Evolutionary conservation across 1,140 invertebrate species (phyloP), one percentile per base, ranked within the genome.

Genomic region (Carcinoscorpius rotundicauda): DNA sequence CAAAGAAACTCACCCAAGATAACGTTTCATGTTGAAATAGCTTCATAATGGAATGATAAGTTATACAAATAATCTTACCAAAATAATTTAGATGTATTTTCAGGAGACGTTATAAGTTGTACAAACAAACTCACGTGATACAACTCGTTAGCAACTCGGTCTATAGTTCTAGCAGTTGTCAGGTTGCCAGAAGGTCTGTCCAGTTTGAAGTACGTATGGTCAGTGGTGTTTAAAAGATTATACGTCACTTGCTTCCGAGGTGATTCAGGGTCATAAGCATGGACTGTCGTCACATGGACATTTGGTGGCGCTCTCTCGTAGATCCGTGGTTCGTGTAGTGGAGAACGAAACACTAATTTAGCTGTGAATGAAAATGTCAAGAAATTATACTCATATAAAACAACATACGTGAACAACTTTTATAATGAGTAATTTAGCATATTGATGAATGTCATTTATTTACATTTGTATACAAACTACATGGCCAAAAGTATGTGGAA

Each of bases 101-200:
- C 2, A 29, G 29, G 29, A 29, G 29, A 29, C 0, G 2, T 29
- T 29, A 29, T 29, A 29, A 29, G 29, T 29, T 29, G 2, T 29
- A 29, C 29, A 29, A 29, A 55, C 6, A 55, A 55, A 6, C 29
- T 56, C 58, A 68, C 67, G 49, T 68, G 58, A 58, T 64, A 68
- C 4, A 55, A 62, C 10, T 67, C 63, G 3, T 64, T 68, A 29
- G 64, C 49, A 60, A 60, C 61, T 9, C 58, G 58, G 48, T 65
- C 53, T 51, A 71, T 64, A 1, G n/a, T 49, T 8, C 60, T 64
- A 4, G 59, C 52, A 5, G 70, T 71, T 4, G 61, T 56, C 48
- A 71, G 62, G n/a, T 69, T 64, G 4, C 70, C 70, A 3, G 70
- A 67, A 4, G 55, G 8, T 4, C 62, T n/a, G 4, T 71, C 68